Percentiles rank a stretch among this genome's conserved stretches.
phyloP scores from a whole-genome alignment of 2,888 invertebrate genomes.

The Lasioglossum leucozonium region DNA sequence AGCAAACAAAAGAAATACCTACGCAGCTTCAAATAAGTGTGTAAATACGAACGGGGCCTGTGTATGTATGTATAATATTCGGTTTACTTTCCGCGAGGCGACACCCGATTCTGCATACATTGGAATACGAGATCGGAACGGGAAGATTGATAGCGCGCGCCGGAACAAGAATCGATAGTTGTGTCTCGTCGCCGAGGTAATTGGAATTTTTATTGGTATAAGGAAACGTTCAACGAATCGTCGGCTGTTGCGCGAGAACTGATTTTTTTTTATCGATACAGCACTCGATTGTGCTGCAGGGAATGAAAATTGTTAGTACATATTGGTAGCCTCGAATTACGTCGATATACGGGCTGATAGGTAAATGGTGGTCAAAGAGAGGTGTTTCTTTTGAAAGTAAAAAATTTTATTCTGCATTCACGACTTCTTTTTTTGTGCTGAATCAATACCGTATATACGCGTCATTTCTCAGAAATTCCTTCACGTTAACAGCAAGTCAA shows the following conservation, averaged over 20 bases:
- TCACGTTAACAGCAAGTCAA: no score
- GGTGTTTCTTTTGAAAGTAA: background rate
- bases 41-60: constrained; percentile 27
- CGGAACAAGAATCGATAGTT: background rate
- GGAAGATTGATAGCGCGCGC: constrained; percentile 19
- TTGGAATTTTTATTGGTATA: constrained; percentile 14
- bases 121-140: constrained; percentile 7
- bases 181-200: background rate
- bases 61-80: constrained; percentile 31
- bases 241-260: background rate
- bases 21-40: constrained; percentile 17
- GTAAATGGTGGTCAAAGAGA: background rate
- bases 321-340: background rate
- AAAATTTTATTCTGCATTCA: no score
- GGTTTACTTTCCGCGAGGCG: constrained; percentile 24
- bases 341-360: background rate
- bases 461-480: no score
- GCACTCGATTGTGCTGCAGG: background rate
- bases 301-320: background rate
- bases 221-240: constrained; percentile 3
- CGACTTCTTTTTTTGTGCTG: no score
- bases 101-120: constrained; percentile 26
- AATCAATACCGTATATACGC: no score
- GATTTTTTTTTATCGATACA: background rate
- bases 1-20: constrained; percentile 24